These are phyloP conservation scores for Chrysaora quinquecirrha DNA, from an alignment of 30 jellyfish, hydroid and myxozoan species.

Conservation along the genomic window DNA sequence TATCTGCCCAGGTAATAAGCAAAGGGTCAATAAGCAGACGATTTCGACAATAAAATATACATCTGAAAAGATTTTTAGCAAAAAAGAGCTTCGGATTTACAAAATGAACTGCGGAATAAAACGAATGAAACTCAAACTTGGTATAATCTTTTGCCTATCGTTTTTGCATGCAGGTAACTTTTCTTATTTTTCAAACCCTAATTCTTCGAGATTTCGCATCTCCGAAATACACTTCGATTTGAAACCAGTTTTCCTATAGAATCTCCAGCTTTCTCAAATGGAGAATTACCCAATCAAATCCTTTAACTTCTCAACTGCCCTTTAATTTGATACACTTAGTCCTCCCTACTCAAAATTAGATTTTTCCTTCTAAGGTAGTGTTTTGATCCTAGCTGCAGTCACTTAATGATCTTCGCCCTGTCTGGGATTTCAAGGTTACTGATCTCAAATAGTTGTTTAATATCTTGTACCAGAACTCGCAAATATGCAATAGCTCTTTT, in stretches of 20 bases:
- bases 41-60: too few relatives aligned
- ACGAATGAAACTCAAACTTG: neutral
- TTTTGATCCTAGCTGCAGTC: slow-evolving; percentile 37
- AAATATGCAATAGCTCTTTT: too few relatives aligned
- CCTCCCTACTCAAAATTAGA: too few relatives aligned
- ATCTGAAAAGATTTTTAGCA: too few relatives aligned
- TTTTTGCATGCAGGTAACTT: neutral
- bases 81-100: too few relatives aligned
- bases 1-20: neutral
- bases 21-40: neutral
- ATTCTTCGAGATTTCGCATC: too few relatives aligned
- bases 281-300: too few relatives aligned
- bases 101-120: too few relatives aligned
- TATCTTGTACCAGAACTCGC: neutral
- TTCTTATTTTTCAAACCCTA: neutral
- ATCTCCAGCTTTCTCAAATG: too few relatives aligned
- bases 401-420: slow-evolving; percentile 39
- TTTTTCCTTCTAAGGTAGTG: too few relatives aligned
- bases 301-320: too few relatives aligned
- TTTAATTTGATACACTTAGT: too few relatives aligned
- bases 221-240: neutral
- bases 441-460: neutral
- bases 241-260: neutral
- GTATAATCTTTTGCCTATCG: neutral
- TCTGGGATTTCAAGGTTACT: slow-evolving; percentile 19